phyloP scores from a whole-genome alignment of 2,113 vertebrate genomes.

The Anguilla japonica region DNA sequence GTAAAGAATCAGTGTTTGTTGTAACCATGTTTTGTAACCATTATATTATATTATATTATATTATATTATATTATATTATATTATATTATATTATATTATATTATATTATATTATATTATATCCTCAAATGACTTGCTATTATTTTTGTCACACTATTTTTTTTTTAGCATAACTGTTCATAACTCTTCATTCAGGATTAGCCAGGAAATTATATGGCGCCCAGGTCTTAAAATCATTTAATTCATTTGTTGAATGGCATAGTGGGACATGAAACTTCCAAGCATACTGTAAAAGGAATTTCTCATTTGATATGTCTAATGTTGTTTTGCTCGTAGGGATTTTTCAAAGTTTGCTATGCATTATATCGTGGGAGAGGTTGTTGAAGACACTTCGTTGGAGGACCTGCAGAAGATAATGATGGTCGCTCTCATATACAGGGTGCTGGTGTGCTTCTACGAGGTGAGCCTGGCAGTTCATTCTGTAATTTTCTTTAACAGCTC shows the following conservation, averaged over 20 bases:
- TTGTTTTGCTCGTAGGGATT: conserved; percentile 75
- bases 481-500: not conserved
- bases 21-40: not conserved
- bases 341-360: conserved; percentile 91
- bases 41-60: not conserved
- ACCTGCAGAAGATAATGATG: conserved; percentile 94
- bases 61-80: not conserved
- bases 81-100: not conserved
- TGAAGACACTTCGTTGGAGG: conserved; percentile 94
- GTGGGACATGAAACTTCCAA: not conserved
- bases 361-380: conserved; percentile 97
- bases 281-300: not conserved
- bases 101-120: not conserved
- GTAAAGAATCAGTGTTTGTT: too few relatives aligned
- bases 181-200: not conserved
- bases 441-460: conserved; percentile 93
- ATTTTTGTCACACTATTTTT: not conserved
- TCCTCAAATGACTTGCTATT: not conserved
- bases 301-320: not conserved
- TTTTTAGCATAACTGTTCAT: not conserved
- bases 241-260: too few relatives aligned
- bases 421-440: conserved; percentile 93
- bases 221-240: not conserved
- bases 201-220: not conserved
- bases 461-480: conserved; percentile 50